Evolutionary conservation across 2,888 invertebrate genomes (phyloP).

Genomic region (Macaria notata): DNA sequence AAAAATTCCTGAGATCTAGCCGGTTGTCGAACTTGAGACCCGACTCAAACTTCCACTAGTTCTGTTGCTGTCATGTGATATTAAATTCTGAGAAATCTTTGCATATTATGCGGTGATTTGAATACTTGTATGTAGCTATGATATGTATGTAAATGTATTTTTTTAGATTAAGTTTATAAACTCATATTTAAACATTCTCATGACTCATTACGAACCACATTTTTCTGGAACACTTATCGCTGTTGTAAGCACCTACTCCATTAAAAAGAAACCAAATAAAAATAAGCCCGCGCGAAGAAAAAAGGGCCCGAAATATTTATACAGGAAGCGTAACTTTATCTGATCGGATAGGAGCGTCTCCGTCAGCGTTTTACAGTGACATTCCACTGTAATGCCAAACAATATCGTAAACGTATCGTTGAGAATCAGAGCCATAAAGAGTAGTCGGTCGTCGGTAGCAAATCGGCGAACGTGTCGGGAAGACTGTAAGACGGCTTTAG

Average conservation of each 20-base stretch:
- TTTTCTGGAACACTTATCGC: too few relatives aligned
- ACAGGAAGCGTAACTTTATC: not conserved
- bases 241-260: too few relatives aligned
- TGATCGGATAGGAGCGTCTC: conserved; percentile 12
- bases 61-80: conserved; percentile 63
- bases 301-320: too few relatives aligned
- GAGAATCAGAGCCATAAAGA: conserved; percentile 77
- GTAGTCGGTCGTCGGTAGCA: conserved; percentile 69
- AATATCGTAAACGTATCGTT: conserved; percentile 77
- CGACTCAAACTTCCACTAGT: conserved; percentile 67
- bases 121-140: too few relatives aligned
- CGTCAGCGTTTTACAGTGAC: conserved; percentile 48
- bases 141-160: too few relatives aligned
- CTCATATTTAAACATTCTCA: too few relatives aligned
- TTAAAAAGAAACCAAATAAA: too few relatives aligned
- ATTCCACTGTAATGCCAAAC: conserved; percentile 67
- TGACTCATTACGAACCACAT: too few relatives aligned
- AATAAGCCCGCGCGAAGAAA: too few relatives aligned
- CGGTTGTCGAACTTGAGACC: conserved; percentile 72
- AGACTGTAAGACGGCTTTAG: conserved; percentile 77
- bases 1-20: conserved; percentile 73
- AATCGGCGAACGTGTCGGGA: conserved; percentile 74
- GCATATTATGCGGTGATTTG: too few relatives aligned
- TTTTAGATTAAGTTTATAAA: too few relatives aligned
- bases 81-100: not conserved